Conservation (phyloP, 2,888 invertebrate species). For the Sussaba pulchella region DNA sequence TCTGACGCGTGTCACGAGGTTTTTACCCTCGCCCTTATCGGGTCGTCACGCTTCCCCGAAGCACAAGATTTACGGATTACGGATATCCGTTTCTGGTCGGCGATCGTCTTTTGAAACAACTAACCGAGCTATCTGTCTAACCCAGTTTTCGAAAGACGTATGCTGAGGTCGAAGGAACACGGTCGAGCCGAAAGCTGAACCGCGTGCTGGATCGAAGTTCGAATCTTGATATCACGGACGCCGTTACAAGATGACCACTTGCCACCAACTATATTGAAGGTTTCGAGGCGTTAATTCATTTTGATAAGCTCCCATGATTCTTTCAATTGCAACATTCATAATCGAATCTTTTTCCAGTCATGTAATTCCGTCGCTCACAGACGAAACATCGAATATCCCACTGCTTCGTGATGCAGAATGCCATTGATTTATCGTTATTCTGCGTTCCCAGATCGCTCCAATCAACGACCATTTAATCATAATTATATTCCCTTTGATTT, state of each 20-base stretch:
- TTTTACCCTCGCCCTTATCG: constrained; percentile 50
- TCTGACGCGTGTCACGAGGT: constrained; percentile 55
- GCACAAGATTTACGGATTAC: constrained; percentile 44
- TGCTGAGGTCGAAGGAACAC: constrained; percentile 42
- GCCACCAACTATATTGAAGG: too few species aligned
- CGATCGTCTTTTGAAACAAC: constrained; percentile 51
- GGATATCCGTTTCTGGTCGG: constrained; percentile 18
- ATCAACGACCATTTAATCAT: too few species aligned
- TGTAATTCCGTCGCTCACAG: background rate
- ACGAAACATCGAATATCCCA: background rate
- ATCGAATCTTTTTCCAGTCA: background rate
- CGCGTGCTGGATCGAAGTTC: constrained; percentile 42
- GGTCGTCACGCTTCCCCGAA: constrained; percentile 50
- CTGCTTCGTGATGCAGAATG: background rate
- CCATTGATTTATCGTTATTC: background rate
- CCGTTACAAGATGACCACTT: constrained; percentile 7
- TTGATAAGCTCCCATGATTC: constrained; percentile 4
- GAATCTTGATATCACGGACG: constrained; percentile 41
- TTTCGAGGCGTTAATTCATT: constrained; percentile 20
- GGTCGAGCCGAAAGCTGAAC: constrained; percentile 18
- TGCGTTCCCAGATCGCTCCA: too few species aligned
- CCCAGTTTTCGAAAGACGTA: constrained; percentile 54
- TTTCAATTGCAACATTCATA: too few species aligned
- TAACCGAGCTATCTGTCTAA: constrained; percentile 43
- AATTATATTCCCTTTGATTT: too few species aligned